Percentiles rank a stretch among this genome's conserved stretches.
These are phyloP conservation scores for Patagioenas fasciata DNA, from an alignment of 2,113 vertebrate genomes.

Conservation along the genomic window DNA sequence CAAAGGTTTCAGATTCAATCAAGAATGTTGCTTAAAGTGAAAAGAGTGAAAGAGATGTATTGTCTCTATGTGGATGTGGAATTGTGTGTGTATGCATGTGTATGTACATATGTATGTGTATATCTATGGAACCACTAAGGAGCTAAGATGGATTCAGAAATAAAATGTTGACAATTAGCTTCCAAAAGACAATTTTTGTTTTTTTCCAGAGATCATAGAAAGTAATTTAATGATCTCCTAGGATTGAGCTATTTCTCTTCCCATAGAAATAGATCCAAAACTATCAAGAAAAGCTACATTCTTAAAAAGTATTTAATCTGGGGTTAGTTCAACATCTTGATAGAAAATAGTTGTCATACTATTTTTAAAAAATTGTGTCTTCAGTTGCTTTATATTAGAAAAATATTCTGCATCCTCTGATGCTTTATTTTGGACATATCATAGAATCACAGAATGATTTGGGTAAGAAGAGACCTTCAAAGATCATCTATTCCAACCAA, in stretches of 20 bases:
- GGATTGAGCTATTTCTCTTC: neutral
- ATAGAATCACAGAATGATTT: neutral
- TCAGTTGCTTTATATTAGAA: neutral
- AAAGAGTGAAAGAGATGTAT: neutral
- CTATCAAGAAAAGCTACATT: neutral
- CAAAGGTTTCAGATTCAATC: neutral
- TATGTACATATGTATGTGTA: no score
- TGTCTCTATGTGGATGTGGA: rapidly evolving
- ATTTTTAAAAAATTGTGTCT: rapidly evolving
- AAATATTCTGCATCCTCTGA: neutral
- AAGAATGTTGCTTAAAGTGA: neutral
- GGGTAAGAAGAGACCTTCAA: neutral
- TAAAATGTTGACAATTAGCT: neutral
- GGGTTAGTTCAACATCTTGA: neutral
- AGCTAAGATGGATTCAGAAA: neutral
- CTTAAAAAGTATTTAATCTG: neutral
- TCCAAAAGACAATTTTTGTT: neutral
- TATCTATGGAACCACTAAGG: neutral
- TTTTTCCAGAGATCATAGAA: neutral
- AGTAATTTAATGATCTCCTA: neutral
- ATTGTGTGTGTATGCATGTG: neutral
- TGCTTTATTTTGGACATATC: neutral
- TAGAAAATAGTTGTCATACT: neutral
- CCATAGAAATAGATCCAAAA: neutral
- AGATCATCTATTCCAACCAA: neutral